Base-by-base conservation (phyloP, 1,140 invertebrate species). In the Mya arenaria region DNA sequence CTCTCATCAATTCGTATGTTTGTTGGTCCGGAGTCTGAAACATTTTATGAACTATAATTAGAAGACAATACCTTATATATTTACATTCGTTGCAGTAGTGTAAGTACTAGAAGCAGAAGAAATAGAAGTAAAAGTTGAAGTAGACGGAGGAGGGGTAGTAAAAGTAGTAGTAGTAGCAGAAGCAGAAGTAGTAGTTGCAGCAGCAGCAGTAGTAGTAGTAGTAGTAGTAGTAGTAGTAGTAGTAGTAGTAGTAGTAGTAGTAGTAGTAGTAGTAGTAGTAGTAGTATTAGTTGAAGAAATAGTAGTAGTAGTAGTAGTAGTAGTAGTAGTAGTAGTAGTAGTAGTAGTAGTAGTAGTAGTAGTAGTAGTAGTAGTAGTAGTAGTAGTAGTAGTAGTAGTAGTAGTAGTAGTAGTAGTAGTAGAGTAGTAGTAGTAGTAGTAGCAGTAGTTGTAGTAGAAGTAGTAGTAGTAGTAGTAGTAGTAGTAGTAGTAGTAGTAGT, bases 1-100 rank as follows among this genome's bases (percentile, higher is more conserved):
- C 36, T 77, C 19, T 77, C 66, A n/a, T n/a, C 60, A 15, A 77
- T 62, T 65, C 58, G 58, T 52, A 77, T 65, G 55, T 77, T 65
- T 34, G 39, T 65, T 13, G 74, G 74, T 10, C 74, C 74, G 28
- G 74, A 63, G 28, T 77, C 58, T 77, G n/a, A n/a, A n/a, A n/a
- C n/a, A n/a, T n/a, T n/a, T n/a, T n/a, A n/a, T n/a, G n/a, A n/a
- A n/a, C n/a, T n/a, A n/a, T n/a, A n/a, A n/a, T n/a, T n/a, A n/a
- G n/a, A n/a, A n/a, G n/a, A n/a, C n/a, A n/a, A n/a, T n/a, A n/a
- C n/a, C n/a, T n/a, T n/a, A n/a, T n/a, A n/a, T n/a, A n/a, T n/a
- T n/a, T n/a, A n/a, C n/a, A n/a, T n/a, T n/a, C n/a, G n/a, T n/a
- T n/a, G 41, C 19, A 44, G 41, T 10, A 44, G 41, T 44, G 19